phyloP scores from a whole-genome alignment of 2,113 vertebrate genomes.

The Scomber colias region DNA sequence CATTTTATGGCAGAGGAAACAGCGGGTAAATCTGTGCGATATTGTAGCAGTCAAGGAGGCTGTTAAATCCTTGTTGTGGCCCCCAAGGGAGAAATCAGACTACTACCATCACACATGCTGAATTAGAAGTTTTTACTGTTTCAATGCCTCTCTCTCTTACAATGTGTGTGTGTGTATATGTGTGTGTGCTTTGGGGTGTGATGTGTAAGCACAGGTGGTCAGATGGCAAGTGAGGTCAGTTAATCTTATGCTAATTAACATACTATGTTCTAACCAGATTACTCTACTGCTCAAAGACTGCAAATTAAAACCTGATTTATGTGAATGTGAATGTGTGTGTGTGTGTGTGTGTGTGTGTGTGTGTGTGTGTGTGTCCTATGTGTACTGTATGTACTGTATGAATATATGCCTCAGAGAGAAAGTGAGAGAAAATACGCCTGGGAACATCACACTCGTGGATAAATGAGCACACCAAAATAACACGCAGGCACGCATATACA shows the following conservation, averaged over 20 bases:
- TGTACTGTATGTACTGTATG: constrained; percentile 1
- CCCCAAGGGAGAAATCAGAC: constrained; percentile 62
- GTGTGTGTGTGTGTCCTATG: constrained; percentile 19
- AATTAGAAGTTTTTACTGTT: constrained; percentile 59
- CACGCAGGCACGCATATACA: not conserved
- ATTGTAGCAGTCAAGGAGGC: constrained; percentile 55
- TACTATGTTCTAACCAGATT: constrained; percentile 41
- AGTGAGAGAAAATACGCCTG: constrained; percentile 6
- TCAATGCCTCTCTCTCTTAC: constrained; percentile 6
- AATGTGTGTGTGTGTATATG: constrained; percentile 7
- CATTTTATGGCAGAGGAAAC: constrained; percentile 62
- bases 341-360: constrained; percentile 24
- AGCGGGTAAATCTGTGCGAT: constrained; percentile 68
- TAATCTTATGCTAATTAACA: constrained; percentile 57
- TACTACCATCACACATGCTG: constrained; percentile 64
- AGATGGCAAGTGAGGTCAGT: constrained; percentile 53
- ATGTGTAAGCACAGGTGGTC: constrained; percentile 38
- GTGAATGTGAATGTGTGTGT: constrained; percentile 14
- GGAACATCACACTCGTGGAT: constrained; percentile 14
- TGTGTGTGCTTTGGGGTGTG: not conserved
- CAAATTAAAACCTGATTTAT: constrained; percentile 51
- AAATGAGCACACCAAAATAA: constrained; percentile 33
- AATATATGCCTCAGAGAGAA: not conserved
- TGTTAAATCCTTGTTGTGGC: constrained; percentile 69
- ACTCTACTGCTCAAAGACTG: constrained; percentile 22